Percentiles rank a stretch among this genome's conserved stretches.
Evolutionary conservation across 2,888 invertebrate genomes (phyloP).

Genomic region (Caenorhabditis sinica): DNA sequence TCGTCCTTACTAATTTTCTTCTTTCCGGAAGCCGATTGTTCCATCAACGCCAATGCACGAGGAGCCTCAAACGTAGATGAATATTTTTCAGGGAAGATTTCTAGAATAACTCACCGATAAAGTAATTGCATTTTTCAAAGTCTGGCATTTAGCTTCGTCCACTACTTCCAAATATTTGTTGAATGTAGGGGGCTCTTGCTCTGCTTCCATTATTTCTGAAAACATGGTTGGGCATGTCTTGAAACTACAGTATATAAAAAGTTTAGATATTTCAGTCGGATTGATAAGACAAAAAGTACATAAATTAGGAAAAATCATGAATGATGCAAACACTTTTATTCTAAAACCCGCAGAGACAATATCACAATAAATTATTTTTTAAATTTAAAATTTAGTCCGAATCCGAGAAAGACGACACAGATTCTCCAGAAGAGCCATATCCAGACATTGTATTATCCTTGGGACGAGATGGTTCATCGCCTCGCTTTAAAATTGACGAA

Average conservation of each 20-base stretch:
- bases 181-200: background rate
- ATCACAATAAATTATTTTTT: background rate
- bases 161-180: background rate
- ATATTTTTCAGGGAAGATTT: background rate
- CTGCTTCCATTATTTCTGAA: constrained; percentile 21
- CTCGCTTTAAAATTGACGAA: constrained; percentile 55
- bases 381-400: constrained; percentile 49
- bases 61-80: background rate
- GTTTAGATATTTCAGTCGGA: background rate
- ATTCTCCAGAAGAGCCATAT: constrained; percentile 46
- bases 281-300: background rate
- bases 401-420: constrained; percentile 55
- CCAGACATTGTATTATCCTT: background rate
- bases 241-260: background rate
- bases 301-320: no score
- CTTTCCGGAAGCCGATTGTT: background rate
- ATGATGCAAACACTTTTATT: no score
- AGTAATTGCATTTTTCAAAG: background rate
- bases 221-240: background rate
- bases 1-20: constrained; percentile 21
- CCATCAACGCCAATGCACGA: background rate
- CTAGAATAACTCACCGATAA: constrained; percentile 3
- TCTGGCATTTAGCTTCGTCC: background rate
- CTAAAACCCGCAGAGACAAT: constrained; percentile 13
- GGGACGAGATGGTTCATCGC: constrained; percentile 27